Percentiles rank a stretch among this genome's conserved stretches.
phyloP scores from a whole-genome alignment of 1,140 invertebrate species.

The Homarus americanus region DNA sequence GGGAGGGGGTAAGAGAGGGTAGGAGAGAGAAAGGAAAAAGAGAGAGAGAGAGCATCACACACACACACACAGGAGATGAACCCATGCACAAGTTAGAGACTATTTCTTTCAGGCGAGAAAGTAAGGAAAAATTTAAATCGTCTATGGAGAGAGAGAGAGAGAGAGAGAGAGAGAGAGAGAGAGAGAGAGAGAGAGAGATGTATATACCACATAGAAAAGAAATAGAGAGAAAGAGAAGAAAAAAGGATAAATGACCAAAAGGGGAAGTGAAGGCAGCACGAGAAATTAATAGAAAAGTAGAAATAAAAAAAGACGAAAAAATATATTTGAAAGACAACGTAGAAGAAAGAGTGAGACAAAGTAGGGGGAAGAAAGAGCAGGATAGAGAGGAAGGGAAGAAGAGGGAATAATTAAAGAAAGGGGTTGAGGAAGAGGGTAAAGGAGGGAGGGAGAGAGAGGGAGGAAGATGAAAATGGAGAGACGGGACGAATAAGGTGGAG shows the following conservation, averaged over 20 bases:
- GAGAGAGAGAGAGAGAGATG: constrained; percentile 16
- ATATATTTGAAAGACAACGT: too few relatives aligned
- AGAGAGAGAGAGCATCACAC: neutral
- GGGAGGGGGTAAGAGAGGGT: neutral
- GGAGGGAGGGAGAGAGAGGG: constrained; percentile 24
- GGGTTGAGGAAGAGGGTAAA: neutral
- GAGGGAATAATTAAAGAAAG: neutral
- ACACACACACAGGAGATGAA: constrained; percentile 1
- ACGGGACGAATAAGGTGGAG: neutral
- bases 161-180: constrained; percentile 22
- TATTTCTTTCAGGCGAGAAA: constrained; percentile 8
- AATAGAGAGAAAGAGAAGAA: too few relatives aligned
- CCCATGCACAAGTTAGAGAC: neutral
- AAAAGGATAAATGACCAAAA: too few relatives aligned
- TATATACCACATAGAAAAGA: too few relatives aligned
- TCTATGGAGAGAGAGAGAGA: neutral
- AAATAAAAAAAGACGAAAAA: too few relatives aligned
- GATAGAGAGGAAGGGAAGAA: too few relatives aligned
- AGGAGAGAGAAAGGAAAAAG: constrained; percentile 20
- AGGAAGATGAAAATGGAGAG: constrained; percentile 7
- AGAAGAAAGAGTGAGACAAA: too few relatives aligned
- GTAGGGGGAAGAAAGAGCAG: too few relatives aligned
- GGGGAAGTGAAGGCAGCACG: too few relatives aligned
- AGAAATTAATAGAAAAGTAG: too few relatives aligned
- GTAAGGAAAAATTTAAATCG: constrained; percentile 8